phyloP scores from a whole-genome alignment of 2,113 vertebrate species.

The Heteronetta atricapilla region DNA sequence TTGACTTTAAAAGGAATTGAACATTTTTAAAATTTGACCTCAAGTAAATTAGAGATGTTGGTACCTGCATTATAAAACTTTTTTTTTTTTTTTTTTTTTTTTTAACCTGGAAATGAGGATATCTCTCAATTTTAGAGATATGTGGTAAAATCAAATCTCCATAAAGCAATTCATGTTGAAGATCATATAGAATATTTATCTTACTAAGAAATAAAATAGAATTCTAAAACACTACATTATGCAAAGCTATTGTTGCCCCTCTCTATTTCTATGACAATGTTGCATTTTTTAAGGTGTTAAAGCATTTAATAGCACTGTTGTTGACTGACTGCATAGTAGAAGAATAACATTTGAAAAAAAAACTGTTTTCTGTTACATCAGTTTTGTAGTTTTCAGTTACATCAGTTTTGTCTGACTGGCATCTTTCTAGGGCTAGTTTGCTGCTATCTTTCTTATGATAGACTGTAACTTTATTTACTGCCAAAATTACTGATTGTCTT shows the following conservation, averaged over 20 bases:
- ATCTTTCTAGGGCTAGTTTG: not conserved
- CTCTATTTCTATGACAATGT: not conserved
- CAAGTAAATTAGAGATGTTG: not conserved
- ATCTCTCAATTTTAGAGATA: not conserved
- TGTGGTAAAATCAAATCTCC: not conserved
- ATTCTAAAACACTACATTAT: not conserved
- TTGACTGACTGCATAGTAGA: not conserved
- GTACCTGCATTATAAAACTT: not conserved
- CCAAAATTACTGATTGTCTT: conserved; percentile 1
- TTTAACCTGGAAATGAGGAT: not conserved
- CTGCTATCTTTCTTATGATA: not conserved
- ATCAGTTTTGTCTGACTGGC: not conserved
- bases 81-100: not conserved
- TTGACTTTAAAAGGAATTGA: not conserved
- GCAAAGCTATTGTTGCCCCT: rapidly evolving
- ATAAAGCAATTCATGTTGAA: not conserved
- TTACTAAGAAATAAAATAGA: no score
- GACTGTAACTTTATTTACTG: not conserved
- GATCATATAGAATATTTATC: not conserved
- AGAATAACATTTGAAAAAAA: not conserved
- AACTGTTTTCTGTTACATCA: not conserved
- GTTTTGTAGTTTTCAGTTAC: not conserved
- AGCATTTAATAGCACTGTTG: not conserved
- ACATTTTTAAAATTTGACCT: not conserved
- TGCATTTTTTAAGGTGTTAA: not conserved